Base-by-base conservation (phyloP, 2,113 vertebrate genomes). In the Centropristis striata region DNA sequence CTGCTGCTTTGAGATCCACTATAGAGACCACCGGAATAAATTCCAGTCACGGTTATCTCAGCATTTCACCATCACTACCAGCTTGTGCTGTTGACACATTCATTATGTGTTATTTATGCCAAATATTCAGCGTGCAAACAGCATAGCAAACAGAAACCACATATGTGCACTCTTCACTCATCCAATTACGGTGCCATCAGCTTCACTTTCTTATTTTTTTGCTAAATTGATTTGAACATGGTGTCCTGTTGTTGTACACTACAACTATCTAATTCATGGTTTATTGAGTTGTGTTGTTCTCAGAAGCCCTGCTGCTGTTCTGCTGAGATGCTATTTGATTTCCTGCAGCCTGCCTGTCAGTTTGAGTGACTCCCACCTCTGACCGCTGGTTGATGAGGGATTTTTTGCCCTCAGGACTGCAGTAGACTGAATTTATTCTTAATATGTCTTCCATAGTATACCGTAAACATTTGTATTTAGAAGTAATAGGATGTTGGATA, bases 351-450 rank as follows among this genome's bases (percentile, higher is more conserved):
- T 66, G 64, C 47, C 73, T 57, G 64, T 53, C 76, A 63, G 20
- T 68, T 55, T 63, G 79, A 76, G 18, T 70, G 83, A 85, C 75
- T 84, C 74, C 53, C 25, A 42, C 68, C 55, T 78, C 37, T 78
- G 70, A 51, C 32, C 13, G 27, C 41, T 25, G 39, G 64, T 69
- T 47, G 60, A 63, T 44, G 41, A 57, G 53, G 36, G 54, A 50
- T 72, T 59, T n/a, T 37, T 53, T 46, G 49, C 73, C 71, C 75
- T 77, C 63, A 23, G 70, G 59, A 28, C 46, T 10, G 51, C 63
- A 39, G 77, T 36, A 20, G 37, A 64, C 61, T 44, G 27, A 53
- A 71, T 57, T 55, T 12, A 54, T 32, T 59, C 3, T 28, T 37
- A 16, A 80, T 16, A 37, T 2, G 18, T 23, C 49, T 20, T 60